phyloP scores from a whole-genome alignment of 2,797 vertebrate genomes.

The Pseudochromis fuscus region DNA sequence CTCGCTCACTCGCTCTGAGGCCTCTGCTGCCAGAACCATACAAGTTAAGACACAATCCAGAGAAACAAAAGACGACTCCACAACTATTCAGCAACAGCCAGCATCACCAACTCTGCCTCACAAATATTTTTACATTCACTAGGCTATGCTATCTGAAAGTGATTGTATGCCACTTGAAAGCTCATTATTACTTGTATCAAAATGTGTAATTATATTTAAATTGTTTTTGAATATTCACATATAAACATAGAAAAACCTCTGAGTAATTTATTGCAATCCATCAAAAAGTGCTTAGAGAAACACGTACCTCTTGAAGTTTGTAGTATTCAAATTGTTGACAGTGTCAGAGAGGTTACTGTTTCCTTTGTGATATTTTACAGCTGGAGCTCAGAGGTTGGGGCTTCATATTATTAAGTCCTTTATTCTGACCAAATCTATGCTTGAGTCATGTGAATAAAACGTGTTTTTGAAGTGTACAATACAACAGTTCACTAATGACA shows the following conservation, averaged over 20 bases:
- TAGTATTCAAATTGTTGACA: too few relatives aligned
- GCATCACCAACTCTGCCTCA: slow-evolving; percentile 26
- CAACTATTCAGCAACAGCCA: slow-evolving; percentile 20
- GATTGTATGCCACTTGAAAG: background rate
- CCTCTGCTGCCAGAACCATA: slow-evolving; percentile 81
- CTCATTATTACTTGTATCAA: background rate
- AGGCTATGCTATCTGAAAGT: slow-evolving; percentile 1
- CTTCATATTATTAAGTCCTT: too few relatives aligned
- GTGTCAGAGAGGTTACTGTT: background rate
- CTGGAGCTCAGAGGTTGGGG: too few relatives aligned
- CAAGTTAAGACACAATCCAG: slow-evolving; percentile 88
- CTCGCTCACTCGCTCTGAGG: slow-evolving; percentile 49
- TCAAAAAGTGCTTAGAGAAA: too few relatives aligned
- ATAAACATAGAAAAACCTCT: background rate
- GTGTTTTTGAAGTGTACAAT: too few relatives aligned
- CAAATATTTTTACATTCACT: background rate
- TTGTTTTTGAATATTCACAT: too few relatives aligned
- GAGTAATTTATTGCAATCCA: background rate
- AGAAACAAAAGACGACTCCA: slow-evolving; percentile 81
- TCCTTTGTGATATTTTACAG: too few relatives aligned
- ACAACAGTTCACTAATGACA: too few relatives aligned
- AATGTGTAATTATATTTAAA: too few relatives aligned
- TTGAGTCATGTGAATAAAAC: too few relatives aligned
- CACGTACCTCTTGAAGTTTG: too few relatives aligned
- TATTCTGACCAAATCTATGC: too few relatives aligned